These are phyloP conservation scores for Stegophylla sp. DNA, from an alignment of 2,888 invertebrate genomes.

Conservation along the genomic window DNA sequence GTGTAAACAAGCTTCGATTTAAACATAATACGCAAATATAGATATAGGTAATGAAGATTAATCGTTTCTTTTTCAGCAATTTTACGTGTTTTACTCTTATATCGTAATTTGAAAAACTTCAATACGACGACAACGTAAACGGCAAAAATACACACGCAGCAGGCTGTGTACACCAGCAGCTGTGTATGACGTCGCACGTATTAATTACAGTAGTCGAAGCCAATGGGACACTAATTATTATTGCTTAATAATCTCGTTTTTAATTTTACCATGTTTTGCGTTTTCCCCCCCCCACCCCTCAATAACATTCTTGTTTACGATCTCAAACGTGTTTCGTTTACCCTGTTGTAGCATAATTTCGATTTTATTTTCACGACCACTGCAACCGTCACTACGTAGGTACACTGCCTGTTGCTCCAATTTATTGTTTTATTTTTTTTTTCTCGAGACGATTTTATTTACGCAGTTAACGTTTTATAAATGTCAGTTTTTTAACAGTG, in stretches of 20 bases:
- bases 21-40: background rate
- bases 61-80: background rate
- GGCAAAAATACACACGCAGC: background rate
- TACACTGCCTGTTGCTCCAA: background rate
- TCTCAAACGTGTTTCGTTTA: background rate
- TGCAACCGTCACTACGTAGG: background rate
- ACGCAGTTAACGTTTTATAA: background rate
- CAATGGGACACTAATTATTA: too few species aligned
- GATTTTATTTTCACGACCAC: background rate
- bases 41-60: background rate
- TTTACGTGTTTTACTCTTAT: too few species aligned
- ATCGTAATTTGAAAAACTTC: background rate
- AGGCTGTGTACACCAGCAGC: background rate
- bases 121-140: too few species aligned
- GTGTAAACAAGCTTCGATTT: background rate
- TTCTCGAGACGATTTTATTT: background rate
- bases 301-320: background rate
- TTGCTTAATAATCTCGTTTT: too few species aligned
- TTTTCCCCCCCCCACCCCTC: too few species aligned
- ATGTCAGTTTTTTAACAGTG: background rate
- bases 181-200: too few species aligned
- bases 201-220: too few species aligned
- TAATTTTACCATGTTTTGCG: too few species aligned
- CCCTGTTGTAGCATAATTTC: background rate
- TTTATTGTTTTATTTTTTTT: background rate